Evolutionary conservation across 1,140 invertebrate genomes (phyloP).

Genomic region (Ceratosolen solmsi): DNA sequence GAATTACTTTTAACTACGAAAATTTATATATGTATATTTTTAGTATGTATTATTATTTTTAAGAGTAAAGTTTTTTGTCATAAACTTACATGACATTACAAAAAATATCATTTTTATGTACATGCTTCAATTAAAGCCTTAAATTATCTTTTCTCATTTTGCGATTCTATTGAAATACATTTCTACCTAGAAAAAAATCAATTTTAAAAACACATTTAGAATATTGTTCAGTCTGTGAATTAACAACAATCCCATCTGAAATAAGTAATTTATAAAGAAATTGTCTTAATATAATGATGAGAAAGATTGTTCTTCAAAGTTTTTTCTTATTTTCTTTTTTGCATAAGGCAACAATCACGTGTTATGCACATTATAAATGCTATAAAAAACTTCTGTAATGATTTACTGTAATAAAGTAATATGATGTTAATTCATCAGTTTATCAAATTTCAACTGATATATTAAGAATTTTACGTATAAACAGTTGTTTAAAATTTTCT

Average conservation of each 20-base stretch:
- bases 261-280: slow-evolving; percentile 7
- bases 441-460: neutral
- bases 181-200: slow-evolving; percentile 10
- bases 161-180: neutral
- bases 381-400: neutral
- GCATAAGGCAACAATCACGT: slow-evolving; percentile 16
- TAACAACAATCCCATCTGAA: neutral
- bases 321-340: neutral
- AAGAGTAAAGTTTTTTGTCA: neutral
- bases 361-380: neutral
- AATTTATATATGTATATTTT: neutral
- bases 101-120: neutral
- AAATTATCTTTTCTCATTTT: neutral
- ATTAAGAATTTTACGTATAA: neutral
- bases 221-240: slow-evolving; percentile 23
- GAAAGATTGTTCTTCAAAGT: neutral
- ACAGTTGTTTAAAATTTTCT: neutral
- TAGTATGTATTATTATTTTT: neutral
- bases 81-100: neutral
- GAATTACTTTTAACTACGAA: neutral
- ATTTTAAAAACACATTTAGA: slow-evolving; percentile 9
- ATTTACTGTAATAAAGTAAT: neutral
- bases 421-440: neutral
- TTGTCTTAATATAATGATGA: neutral
- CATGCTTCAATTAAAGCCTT: neutral